A percentile compares a stretch with the other conserved stretches of the same genome.
These are phyloP conservation scores for Seira musarum DNA, from an alignment of 2,888 invertebrate species.

Conservation along the genomic window DNA sequence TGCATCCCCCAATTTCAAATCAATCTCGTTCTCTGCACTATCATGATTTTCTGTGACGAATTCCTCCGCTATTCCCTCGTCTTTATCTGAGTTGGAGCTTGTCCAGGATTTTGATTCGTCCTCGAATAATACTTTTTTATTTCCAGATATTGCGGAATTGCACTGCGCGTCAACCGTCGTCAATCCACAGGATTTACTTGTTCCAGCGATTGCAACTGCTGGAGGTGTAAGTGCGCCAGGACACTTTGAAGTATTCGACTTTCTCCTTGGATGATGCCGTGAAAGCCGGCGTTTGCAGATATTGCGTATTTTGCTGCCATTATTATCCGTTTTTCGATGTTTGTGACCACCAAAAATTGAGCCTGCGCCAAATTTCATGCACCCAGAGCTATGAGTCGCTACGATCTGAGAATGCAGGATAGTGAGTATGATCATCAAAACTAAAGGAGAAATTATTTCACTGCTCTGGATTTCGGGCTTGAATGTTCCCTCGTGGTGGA, in stretches of 20 bases:
- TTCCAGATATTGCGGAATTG: constrained; percentile 43
- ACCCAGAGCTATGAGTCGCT: constrained; percentile 76
- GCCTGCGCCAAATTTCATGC: constrained; percentile 21
- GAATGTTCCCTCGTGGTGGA: constrained; percentile 3
- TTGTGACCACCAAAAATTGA: constrained; percentile 23
- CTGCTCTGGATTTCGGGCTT: constrained; percentile 66
- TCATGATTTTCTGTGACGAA: constrained; percentile 62
- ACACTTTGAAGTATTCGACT: constrained; percentile 26
- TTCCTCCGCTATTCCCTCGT: constrained; percentile 70
- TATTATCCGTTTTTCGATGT: constrained; percentile 37
- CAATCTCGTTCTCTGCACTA: constrained; percentile 56
- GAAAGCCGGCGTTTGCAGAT: constrained; percentile 47
- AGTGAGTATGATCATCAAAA: constrained; percentile 83
- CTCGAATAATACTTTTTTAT: constrained; percentile 69
- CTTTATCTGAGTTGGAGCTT: constrained; percentile 69
- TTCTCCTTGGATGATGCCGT: constrained; percentile 48
- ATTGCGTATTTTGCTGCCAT: constrained; percentile 35
- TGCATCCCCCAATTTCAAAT: neutral
- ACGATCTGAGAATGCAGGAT: constrained; percentile 88
- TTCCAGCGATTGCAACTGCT: constrained; percentile 19
- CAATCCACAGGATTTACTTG: neutral
- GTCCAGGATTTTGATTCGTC: constrained; percentile 69
- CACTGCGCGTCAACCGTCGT: neutral
- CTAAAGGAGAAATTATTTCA: constrained; percentile 82
- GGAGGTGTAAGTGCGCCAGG: constrained; percentile 33